phyloP scores from a whole-genome alignment of 2,888 invertebrate genomes.

The Amorpha juglandis region DNA sequence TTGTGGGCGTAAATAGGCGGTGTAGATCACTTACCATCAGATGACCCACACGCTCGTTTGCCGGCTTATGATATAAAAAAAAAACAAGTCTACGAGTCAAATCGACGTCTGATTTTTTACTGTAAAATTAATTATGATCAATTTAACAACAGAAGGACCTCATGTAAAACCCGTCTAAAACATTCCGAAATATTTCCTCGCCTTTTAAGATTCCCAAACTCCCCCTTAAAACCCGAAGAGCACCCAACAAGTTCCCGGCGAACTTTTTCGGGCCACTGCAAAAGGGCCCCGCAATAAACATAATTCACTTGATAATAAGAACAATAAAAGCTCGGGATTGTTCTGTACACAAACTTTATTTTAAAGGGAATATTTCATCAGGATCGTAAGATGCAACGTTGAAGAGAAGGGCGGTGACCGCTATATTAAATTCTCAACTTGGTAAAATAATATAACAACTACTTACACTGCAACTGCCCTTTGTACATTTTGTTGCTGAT shows the following conservation, averaged over 20 bases:
- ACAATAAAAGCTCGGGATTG: conserved; percentile 53
- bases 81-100: too few species aligned
- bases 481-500: neutral
- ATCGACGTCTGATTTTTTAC: too few species aligned
- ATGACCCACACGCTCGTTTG: too few species aligned
- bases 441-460: neutral
- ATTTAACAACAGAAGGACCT: too few species aligned
- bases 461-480: neutral
- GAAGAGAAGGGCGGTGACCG: neutral
- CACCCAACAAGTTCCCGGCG: conserved; percentile 25
- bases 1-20: too few species aligned
- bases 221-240: conserved; percentile 15
- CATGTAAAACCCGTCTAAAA: too few species aligned
- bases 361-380: conserved; percentile 55
- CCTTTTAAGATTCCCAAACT: neutral
- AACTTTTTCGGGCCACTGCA: conserved; percentile 35
- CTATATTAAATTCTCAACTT: conserved; percentile 3
- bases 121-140: too few species aligned
- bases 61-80: too few species aligned
- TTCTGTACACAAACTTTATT: conserved; percentile 44
- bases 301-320: conserved; percentile 58
- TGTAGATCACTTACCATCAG: too few species aligned
- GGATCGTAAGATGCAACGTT: conserved; percentile 31
- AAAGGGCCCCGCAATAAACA: conserved; percentile 48
- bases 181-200: neutral